A percentile compares a stretch with the other conserved stretches of the same genome.
Conservation (phyloP, 2,113 vertebrate species). For the Python bivittatus region DNA sequence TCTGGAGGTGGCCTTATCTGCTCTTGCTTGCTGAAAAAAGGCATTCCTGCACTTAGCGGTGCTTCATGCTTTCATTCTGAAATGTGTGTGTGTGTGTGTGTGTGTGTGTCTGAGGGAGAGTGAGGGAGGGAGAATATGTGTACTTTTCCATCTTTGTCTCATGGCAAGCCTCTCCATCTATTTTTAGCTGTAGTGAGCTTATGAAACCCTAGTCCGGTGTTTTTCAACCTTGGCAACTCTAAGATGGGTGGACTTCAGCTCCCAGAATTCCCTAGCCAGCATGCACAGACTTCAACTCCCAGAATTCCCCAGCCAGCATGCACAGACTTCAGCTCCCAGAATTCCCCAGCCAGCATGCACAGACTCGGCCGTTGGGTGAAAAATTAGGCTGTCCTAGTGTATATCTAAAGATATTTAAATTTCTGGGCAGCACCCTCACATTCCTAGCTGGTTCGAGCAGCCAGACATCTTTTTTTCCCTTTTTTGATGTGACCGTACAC, state of each 20-base stretch:
- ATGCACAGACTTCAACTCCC: background rate
- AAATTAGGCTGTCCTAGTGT: background rate
- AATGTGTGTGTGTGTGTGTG: background rate
- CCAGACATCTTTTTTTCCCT: background rate
- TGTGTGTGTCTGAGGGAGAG: accelerated
- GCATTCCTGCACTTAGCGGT: conserved; percentile 27
- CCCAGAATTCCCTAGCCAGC: background rate
- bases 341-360: background rate
- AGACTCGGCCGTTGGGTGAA: background rate
- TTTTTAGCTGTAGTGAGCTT: conserved; percentile 68
- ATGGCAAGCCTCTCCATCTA: conserved; percentile 60
- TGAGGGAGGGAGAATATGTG: accelerated
- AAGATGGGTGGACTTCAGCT: background rate
- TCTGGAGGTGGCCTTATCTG: background rate
- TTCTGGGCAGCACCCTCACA: background rate
- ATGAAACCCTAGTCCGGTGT: conserved; percentile 68
- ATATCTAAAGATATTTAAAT: background rate
- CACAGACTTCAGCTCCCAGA: background rate
- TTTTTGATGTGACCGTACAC: background rate
- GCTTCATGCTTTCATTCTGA: conserved; percentile 45
- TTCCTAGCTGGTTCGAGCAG: background rate
- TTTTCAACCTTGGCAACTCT: background rate
- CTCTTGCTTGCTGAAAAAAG: conserved; percentile 33
- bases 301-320: background rate
- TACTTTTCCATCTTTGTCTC: conserved; percentile 11